Base-by-base conservation (phyloP, 2,888 invertebrate species). In the Timandra comae region DNA sequence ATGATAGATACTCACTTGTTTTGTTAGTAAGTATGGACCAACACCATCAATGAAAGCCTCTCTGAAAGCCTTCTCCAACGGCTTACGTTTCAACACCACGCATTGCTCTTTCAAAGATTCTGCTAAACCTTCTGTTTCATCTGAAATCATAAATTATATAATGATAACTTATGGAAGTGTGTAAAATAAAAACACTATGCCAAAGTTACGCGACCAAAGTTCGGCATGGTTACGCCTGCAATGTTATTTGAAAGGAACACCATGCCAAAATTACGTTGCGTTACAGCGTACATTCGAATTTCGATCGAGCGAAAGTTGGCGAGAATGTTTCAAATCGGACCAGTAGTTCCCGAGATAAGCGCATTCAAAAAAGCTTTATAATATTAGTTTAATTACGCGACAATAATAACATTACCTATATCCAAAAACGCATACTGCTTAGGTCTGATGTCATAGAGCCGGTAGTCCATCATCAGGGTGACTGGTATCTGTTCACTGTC, bases 401-500 rank as follows among this genome's bases (percentile, higher is more conserved):
- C n/a, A n/a, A n/a, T n/a, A n/a, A n/a, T 11, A 10, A 13, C 10
- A 52, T 53, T 37, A 79, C 78, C 75, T 27, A 43, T 56, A 41
- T 72, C 70, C 24, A 60, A 63, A 24, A 81, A 66, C 2, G 53
- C 42, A 30, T 52, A 65, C 24, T 61, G 65, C 33, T 77, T 84
- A 0, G 82, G 81, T 5, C 75, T 56, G 10, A 77, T 66, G 13
- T 78, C 81, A 34, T 74, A 72, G 0, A 80, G 53, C 24, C 76
- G 53, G 46, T 84, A 82, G 34, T 75, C 72, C 13, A 84, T 29
- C 37, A 65, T 54, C 0, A 84, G 61, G 1, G 64, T 63, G 0
- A 76, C 45, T 7, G 45, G 46, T 2, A 69, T 43, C 1, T 52
- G 56, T 8, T 70, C 71, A 0, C 49, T 52, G 1, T 71, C 66